phyloP scores from a whole-genome alignment of 2,797 vertebrate genomes.

The Bovichtus variegatus region DNA sequence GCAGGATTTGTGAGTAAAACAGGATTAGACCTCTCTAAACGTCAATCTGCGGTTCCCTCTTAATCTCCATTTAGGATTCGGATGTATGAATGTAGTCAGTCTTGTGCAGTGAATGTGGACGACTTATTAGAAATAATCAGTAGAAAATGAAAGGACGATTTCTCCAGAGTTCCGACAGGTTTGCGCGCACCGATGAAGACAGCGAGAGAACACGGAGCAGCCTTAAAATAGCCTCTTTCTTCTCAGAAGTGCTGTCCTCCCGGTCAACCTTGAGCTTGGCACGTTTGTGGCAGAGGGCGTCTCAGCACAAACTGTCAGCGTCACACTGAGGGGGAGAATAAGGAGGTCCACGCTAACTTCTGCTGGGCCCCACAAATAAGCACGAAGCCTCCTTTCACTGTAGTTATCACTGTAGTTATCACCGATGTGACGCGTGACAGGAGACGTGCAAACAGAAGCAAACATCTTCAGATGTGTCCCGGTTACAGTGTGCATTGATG shows the following conservation, averaged over 20 bases:
- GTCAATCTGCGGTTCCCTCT: neutral
- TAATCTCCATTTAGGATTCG: slow-evolving; percentile 25
- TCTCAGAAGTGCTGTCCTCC: slow-evolving; percentile 43
- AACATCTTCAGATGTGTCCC: neutral
- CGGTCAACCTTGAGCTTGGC: slow-evolving; percentile 62
- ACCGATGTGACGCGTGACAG: neutral
- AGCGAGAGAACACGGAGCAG: neutral
- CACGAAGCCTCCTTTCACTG: neutral
- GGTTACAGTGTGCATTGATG: neutral
- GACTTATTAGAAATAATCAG: slow-evolving; percentile 30
- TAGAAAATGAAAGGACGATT: slow-evolving; percentile 25
- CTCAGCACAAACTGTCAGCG: slow-evolving; percentile 41
- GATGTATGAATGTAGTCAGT: slow-evolving; percentile 13
- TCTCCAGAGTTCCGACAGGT: slow-evolving; percentile 17
- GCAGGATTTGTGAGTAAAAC: slow-evolving; percentile 9
- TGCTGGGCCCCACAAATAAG: neutral
- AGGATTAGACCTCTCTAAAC: neutral
- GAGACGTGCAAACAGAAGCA: neutral
- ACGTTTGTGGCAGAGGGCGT: slow-evolving; percentile 36
- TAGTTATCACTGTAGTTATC: neutral
- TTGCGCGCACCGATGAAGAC: slow-evolving; percentile 33
- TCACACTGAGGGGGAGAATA: slow-evolving; percentile 46
- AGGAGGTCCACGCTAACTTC: slow-evolving; percentile 19
- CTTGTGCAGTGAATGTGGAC: slow-evolving; percentile 13
- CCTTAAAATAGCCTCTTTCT: slow-evolving; percentile 42